phyloP scores from a whole-genome alignment of 2,113 vertebrate genomes.

The Nanorana parkeri region DNA sequence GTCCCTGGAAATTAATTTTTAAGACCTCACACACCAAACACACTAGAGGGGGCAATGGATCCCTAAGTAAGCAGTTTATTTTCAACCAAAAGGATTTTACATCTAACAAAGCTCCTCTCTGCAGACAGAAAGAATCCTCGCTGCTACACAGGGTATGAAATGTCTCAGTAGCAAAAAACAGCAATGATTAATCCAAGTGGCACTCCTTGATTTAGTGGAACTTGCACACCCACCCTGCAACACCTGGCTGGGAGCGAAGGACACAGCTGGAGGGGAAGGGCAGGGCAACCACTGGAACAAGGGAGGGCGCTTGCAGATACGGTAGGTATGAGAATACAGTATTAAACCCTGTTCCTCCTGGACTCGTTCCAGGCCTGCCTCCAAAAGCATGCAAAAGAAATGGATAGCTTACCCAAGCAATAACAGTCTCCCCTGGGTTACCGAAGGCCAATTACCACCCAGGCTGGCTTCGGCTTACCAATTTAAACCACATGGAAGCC shows the following conservation, averaged over 20 bases:
- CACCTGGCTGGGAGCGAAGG: slow-evolving; percentile 49
- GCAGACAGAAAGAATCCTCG: background rate
- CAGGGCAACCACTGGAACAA: slow-evolving; percentile 45
- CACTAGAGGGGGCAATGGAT: too few species aligned
- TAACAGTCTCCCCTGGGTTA: slow-evolving; percentile 2
- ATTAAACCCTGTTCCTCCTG: slow-evolving; percentile 7
- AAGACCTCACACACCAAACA: too few species aligned
- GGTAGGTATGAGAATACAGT: slow-evolving; percentile 22
- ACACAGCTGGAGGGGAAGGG: slow-evolving; percentile 54
- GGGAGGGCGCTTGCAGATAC: slow-evolving; percentile 9
- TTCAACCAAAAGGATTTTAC: too few species aligned
- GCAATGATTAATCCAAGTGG: slow-evolving; percentile 35
- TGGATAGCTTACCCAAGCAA: slow-evolving; percentile 9
- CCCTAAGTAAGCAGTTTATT: too few species aligned
- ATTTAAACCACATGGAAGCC: slow-evolving; percentile 12
- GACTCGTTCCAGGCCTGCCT: slow-evolving; percentile 8
- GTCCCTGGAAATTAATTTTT: too few species aligned
- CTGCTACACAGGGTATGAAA: background rate
- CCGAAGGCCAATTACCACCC: slow-evolving; percentile 37
- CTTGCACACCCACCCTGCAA: slow-evolving; percentile 41
- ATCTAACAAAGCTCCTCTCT: too few species aligned
- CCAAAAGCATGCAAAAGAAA: slow-evolving; percentile 24
- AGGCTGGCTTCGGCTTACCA: background rate
- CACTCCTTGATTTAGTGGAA: slow-evolving; percentile 33
- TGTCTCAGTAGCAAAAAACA: background rate